Evolutionary conservation across 2,797 vertebrate species (phyloP), one percentile per base, ranked within the genome.

Genomic region (Muscicapa striata): DNA sequence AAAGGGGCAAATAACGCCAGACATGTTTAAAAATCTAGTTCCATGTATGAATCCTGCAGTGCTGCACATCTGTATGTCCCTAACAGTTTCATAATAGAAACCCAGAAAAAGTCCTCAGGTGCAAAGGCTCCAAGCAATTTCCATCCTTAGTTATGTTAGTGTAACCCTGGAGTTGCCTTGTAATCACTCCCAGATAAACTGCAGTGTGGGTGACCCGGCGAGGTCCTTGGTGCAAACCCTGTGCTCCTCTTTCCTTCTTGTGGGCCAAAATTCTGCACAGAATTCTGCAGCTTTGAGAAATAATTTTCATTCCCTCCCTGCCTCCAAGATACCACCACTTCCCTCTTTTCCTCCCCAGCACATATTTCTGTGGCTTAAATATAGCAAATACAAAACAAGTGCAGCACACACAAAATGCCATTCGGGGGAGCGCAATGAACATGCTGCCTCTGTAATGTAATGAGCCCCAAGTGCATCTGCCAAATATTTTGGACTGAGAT

Each of bases 381-480:
- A 94, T 97, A 97, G 95, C 85, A 93, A 79, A 96, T 20, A 82
- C 11, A 76, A 94, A 90, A 84, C 93, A 96, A 96, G 87, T 95
- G 95, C 87, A 94, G 94, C 38, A 11, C 74, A 91, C 93, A 82
- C 7, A 6, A 82, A 82, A 96, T 95, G 83, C 94, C 94, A 52
- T 93, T 91, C 55, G 51, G 93, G 83, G 88, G 86, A 93, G 92
- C 45, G 76, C 93, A 83, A 1, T n/a, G 58, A 92, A 83, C 82
- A 75, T 2, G 16, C 89, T 88, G 85, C 80, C 68, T 84, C 77
- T 77, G 89, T 74, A 94, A 94, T 3, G 21, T 24, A 93, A 88
- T 38, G 57, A 95, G 83, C 57, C 94, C 67, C 81, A 82, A 90
- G 24, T 29, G 67, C 87, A 84, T 82, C 80, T 94, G 95, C 82